Base-by-base conservation (phyloP, 2,113 vertebrate genomes). In the Poeciliopsis retropinna region DNA sequence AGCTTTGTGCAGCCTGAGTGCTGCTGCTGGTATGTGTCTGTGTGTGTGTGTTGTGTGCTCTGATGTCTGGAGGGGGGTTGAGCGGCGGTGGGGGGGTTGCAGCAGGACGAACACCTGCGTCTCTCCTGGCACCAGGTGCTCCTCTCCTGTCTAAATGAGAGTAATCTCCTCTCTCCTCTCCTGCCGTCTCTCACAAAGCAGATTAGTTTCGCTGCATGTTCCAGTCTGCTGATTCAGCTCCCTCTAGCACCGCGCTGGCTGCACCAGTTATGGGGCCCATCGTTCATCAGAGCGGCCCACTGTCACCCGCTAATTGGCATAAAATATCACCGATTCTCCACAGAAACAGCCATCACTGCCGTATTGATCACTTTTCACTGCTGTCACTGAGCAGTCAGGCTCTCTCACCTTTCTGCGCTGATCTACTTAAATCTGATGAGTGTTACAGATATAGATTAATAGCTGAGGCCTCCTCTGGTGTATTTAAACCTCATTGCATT, bases 301-400 rank as follows among this genome's bases (percentile, higher is more conserved):
- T 93, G 90, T 94, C 94, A 92, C 71, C 77, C 85, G 64, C 91
- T 95, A 95, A 95, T 95, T 95, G 94, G 92, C 91, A 93, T 94
- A 94, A 94, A 94, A 95, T 94, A 95, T 95, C 91, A 88, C 91
- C 92, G 88, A 90, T 91, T 89, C 57, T 87, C 84, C 86, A 86
- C 84, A 92, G 85, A 89, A 89, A 87, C 72, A 92, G 78, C 89
- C 84, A 75, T 91, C 85, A 86, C 71, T 25, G 15, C 81, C 62
- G 15, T 85, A 92, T 93, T 75, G 90, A 89, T 92, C 75, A 60
- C 70, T 87, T 83, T 76, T 81, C 73, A 70, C 60, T 64, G 62
- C 81, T 76, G 62, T 85, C 74, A 69, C 54, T 68, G 70, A 88
- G 76, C 86, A 81, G 76, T 83, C 51, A 30, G 68, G 68, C 70